Percentiles rank a stretch among this genome's conserved stretches.
Conservation (phyloP, 2,113 vertebrate species). For the Pelecanus crispus region DNA sequence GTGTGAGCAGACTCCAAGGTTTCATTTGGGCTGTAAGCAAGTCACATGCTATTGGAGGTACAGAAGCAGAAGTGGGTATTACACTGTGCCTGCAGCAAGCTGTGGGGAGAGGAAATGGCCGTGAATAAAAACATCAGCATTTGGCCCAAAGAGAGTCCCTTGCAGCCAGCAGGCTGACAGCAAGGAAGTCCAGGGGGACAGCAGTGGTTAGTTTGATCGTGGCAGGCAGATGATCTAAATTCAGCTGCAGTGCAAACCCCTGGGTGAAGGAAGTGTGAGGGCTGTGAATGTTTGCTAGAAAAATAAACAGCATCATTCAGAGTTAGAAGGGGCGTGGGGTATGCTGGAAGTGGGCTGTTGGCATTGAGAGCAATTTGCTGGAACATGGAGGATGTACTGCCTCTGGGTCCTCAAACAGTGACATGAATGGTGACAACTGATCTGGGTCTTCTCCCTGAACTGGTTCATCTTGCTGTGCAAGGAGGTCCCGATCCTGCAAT, state of each 20-base stretch:
- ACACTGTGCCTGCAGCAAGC: background rate
- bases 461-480: background rate
- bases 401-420: background rate
- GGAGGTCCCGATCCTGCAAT: background rate
- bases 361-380: background rate
- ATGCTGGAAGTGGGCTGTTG: background rate
- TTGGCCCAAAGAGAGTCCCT: background rate
- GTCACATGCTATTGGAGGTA: background rate
- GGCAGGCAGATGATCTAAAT: background rate
- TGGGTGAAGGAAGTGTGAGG: background rate
- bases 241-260: background rate
- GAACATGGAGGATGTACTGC: background rate
- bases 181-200: background rate
- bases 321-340: background rate
- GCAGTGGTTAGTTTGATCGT: background rate
- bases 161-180: background rate
- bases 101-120: background rate
- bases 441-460: background rate
- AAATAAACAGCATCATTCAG: background rate
- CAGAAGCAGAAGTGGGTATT: background rate
- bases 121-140: background rate
- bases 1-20: background rate
- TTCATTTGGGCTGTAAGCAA: background rate
- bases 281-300: background rate
- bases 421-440: background rate